A percentile compares a stretch with the other conserved stretches of the same genome.
Evolutionary conservation across 2,888 invertebrate species (phyloP).

Genomic region (Epinotia demarniana): DNA sequence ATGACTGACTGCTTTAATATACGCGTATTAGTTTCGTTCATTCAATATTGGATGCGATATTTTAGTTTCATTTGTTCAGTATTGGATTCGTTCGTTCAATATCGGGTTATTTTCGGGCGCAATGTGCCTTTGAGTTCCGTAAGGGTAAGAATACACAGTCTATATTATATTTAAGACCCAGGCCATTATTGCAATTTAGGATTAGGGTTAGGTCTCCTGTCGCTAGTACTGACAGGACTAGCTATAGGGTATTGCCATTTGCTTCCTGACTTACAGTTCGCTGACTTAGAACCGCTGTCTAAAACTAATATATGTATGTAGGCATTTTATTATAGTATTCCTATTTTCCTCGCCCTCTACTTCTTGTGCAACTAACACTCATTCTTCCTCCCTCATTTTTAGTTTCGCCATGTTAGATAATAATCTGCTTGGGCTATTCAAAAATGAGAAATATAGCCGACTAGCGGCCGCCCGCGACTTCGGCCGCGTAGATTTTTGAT

Average conservation of each 20-base stretch:
- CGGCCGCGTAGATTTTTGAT: too few species aligned
- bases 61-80: background rate
- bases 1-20: background rate
- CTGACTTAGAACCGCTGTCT: too few species aligned
- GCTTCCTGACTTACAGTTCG: too few species aligned
- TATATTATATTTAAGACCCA: too few species aligned
- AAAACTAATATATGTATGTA: too few species aligned
- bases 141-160: too few species aligned
- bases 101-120: background rate
- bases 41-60: slow-evolving; percentile 7
- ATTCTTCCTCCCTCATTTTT: background rate
- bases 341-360: background rate
- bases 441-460: background rate
- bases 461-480: too few species aligned
- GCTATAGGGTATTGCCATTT: too few species aligned
- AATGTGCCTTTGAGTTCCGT: background rate
- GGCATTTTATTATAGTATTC: background rate
- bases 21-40: background rate
- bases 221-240: too few species aligned
- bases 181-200: too few species aligned
- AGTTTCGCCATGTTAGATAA: background rate
- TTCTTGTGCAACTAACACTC: background rate
- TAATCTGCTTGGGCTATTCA: background rate
- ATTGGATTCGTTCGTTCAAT: background rate
- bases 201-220: too few species aligned